Evolutionary conservation across 2,888 invertebrate genomes (phyloP), one percentile per base, ranked within the genome.

Genomic region (Trachelus tabidus): DNA sequence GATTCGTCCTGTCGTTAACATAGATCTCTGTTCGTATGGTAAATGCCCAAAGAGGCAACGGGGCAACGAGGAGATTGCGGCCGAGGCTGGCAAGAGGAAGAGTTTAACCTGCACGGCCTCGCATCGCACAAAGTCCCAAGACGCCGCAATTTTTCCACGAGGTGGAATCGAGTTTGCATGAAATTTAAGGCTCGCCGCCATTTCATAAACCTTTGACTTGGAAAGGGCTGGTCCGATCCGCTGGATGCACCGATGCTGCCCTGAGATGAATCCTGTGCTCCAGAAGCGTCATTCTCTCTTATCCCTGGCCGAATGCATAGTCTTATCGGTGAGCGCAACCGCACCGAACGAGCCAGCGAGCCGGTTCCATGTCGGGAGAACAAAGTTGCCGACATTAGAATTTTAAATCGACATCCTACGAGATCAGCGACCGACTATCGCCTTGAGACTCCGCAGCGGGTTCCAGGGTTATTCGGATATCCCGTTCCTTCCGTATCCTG

Each of bases 81-180:
- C 4, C 23, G 56, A 23, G 23, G 9, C 56, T 23, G 23, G 0
- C 56, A 56, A 23, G 23, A 56, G 23, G 23, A 23, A 56, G 23
- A 56, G 56, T 23, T 40, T 56, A 2, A 56, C 15, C 56, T 56
- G 56, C 56, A 9, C 40, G 23, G 40, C 40, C 40, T 56, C 40
- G 40, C 6, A 56, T 23, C 23, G 40, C 40, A 23, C 23, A 56
- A 23, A 56, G 56, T 56, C 56, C 23, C 56, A 23, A 56, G 1
- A 23, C 56, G 23, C 23, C 56, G 56, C 56, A 56, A 56, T 56
- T 56, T 9, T 56, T 56, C 56, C 56, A 56, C 75, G 34, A 73
- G 34, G 76, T 30, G 78, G 81, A 88, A 88, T 88, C 84, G 86
- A 89, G 85, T 89, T 89, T 89, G 87, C 89, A 88, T 88, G 87